Evolutionary conservation across 2,888 invertebrate species (phyloP).

Genomic region (Drosophila seclusa): DNA sequence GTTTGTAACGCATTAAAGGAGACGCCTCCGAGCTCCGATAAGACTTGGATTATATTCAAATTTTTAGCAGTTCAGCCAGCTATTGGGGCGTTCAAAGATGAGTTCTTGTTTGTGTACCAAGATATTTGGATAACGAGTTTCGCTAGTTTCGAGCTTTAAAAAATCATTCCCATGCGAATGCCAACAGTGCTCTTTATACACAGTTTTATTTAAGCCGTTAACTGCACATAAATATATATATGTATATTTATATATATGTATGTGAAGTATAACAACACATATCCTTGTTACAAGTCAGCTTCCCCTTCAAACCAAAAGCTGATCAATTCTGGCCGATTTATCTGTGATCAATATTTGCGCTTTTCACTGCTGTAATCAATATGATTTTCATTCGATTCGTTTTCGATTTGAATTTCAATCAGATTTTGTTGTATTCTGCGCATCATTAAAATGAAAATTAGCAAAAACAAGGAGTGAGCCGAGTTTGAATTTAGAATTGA

Average conservation of each 20-base stretch:
- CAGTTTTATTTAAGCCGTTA: not conserved
- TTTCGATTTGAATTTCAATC: conserved; percentile 41
- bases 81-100: not conserved
- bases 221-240: no score
- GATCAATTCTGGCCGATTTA: not conserved
- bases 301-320: not conserved
- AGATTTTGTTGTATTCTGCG: conserved; percentile 58
- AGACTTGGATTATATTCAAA: not conserved
- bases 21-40: not conserved
- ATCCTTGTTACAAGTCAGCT: not conserved
- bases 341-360: conserved; percentile 44
- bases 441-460: conserved; percentile 72
- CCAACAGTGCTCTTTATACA: no score
- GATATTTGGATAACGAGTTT: not conserved
- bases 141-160: no score
- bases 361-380: conserved; percentile 63
- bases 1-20: not conserved
- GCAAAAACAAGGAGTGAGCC: conserved; percentile 51
- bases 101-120: not conserved
- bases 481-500: conserved; percentile 13
- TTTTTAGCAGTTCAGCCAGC: not conserved
- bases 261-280: not conserved
- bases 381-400: conserved; percentile 50
- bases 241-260: not conserved
- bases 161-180: no score